phyloP scores from a whole-genome alignment of 2,888 invertebrate genomes.

The Pimpla rufipes region DNA sequence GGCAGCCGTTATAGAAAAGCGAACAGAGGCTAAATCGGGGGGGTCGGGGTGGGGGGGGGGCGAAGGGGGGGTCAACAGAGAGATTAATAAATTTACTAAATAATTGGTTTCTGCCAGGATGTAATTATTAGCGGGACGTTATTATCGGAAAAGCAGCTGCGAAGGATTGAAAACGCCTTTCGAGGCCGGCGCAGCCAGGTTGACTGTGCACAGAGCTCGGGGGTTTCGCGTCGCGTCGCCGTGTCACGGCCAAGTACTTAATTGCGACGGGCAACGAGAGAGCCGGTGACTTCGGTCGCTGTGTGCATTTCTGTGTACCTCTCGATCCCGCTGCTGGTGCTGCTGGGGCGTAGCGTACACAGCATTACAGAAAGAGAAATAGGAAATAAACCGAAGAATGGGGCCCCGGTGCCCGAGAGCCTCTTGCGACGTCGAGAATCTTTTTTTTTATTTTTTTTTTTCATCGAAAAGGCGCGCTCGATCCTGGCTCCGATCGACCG shows the following conservation, averaged over 20 bases:
- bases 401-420: constrained; percentile 37
- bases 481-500: constrained; percentile 75
- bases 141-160: constrained; percentile 66
- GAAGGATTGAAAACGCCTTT: constrained; percentile 58
- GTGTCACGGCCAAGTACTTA: constrained; percentile 66
- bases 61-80: not conserved
- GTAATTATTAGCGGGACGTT: constrained; percentile 60
- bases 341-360: not conserved
- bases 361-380: constrained; percentile 55
- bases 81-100: constrained; percentile 61
- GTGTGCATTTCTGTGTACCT: constrained; percentile 10
- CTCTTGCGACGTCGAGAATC: constrained; percentile 45
- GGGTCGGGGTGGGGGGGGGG: too few species aligned
- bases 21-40: too few species aligned
- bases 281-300: constrained; percentile 51
- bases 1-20: not conserved
- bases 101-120: constrained; percentile 55
- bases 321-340: constrained; percentile 1
- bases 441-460: constrained; percentile 27
- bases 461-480: constrained; percentile 39
- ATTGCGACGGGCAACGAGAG: constrained; percentile 61
- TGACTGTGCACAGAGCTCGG: constrained; percentile 7
- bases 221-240: constrained; percentile 48
- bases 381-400: constrained; percentile 59
- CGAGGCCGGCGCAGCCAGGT: constrained; percentile 6